These are phyloP conservation scores for Diaperis boleti DNA, from an alignment of 2,888 invertebrate genomes.

Conservation along the genomic window DNA sequence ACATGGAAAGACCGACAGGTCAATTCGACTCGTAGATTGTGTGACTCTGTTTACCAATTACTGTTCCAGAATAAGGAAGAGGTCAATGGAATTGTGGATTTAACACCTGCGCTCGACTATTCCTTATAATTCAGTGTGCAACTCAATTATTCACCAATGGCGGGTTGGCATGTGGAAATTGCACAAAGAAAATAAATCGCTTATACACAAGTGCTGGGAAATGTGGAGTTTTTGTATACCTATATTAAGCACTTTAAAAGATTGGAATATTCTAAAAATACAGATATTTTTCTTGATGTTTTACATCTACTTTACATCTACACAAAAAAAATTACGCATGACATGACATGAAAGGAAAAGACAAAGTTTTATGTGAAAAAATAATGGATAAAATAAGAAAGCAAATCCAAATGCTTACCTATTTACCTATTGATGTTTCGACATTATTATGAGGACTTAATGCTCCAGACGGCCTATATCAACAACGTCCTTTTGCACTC, in stretches of 20 bases:
- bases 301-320: neutral
- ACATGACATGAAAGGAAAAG: too few species aligned
- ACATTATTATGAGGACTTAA: too few species aligned
- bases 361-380: too few species aligned
- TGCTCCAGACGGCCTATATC: slow-evolving; percentile 8
- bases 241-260: too few species aligned
- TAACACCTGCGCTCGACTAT: slow-evolving; percentile 29
- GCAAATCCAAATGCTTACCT: too few species aligned
- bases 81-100: slow-evolving; percentile 33
- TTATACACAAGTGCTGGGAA: too few species aligned
- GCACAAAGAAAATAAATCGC: neutral
- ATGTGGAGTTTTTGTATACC: too few species aligned
- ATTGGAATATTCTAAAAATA: neutral
- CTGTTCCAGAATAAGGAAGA: slow-evolving; percentile 8
- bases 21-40: slow-evolving; percentile 32
- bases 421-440: too few species aligned
- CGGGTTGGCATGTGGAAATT: neutral
- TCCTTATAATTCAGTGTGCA: slow-evolving; percentile 10
- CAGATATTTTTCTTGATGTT: neutral
- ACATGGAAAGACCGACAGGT: slow-evolving; percentile 32
- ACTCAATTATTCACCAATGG: slow-evolving; percentile 15
- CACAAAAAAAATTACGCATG: too few species aligned
- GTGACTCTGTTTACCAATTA: slow-evolving; percentile 42
- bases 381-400: too few species aligned
- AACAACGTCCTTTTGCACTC: slow-evolving; percentile 14